phyloP scores from a whole-genome alignment of 2,113 vertebrate species.

The Perca fluviatilis region DNA sequence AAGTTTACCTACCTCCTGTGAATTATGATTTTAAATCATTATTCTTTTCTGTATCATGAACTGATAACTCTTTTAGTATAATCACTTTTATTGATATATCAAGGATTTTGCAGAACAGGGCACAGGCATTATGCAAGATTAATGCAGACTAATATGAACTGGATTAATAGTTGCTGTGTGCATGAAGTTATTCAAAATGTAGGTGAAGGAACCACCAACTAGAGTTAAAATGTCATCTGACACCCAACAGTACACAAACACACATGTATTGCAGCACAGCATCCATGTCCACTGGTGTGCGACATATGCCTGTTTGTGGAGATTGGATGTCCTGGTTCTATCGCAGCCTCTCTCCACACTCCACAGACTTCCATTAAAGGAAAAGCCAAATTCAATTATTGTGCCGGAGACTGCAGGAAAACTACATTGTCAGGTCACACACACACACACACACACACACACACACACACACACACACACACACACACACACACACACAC shows the following conservation, averaged over 20 bases:
- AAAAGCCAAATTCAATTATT: constrained; percentile 78
- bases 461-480: constrained; percentile 28
- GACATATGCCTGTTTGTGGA: constrained; percentile 47
- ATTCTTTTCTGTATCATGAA: not conserved
- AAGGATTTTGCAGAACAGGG: not conserved
- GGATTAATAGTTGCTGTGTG: not conserved
- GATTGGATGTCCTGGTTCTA: constrained; percentile 76
- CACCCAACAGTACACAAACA: constrained; percentile 4
- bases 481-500: constrained; percentile 12
- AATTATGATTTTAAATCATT: not conserved
- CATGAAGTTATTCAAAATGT: not conserved
- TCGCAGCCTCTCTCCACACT: constrained; percentile 75
- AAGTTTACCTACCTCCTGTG: too few species aligned
- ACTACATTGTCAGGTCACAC: constrained; percentile 20
- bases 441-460: not conserved
- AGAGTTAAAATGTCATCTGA: not conserved
- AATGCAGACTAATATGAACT: not conserved
- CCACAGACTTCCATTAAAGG: constrained; percentile 79
- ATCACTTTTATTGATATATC: not conserved
- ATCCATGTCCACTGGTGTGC: constrained; percentile 37
- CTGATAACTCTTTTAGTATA: not conserved
- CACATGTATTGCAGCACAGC: not conserved
- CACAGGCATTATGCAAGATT: not conserved
- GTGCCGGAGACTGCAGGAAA: constrained; percentile 38
- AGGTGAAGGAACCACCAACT: not conserved